phyloP scores from a whole-genome alignment of 2,113 vertebrate genomes.

The Tragelaphus scriptus region DNA sequence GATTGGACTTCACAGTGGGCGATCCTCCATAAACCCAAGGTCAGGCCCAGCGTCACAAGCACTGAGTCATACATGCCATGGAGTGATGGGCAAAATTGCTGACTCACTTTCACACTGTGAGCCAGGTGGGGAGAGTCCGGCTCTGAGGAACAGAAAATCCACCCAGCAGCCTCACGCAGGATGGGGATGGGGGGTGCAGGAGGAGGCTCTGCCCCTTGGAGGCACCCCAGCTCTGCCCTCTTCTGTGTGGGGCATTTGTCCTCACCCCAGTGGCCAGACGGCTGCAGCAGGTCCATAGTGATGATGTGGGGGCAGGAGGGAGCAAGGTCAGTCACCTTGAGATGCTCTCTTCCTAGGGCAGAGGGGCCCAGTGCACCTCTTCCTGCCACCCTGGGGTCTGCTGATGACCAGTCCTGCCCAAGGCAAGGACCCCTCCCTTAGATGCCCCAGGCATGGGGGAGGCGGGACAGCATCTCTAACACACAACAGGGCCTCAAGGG shows the following conservation, averaged over 20 bases:
- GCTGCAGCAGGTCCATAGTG: not conserved
- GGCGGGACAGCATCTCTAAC: not conserved
- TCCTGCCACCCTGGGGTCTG: not conserved
- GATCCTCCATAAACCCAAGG: not conserved
- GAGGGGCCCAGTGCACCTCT: not conserved
- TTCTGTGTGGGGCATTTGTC: not conserved
- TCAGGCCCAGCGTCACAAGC: not conserved
- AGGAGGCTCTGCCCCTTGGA: not conserved
- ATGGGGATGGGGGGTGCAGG: not conserved
- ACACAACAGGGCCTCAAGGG: not conserved
- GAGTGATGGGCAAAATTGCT: fast-evolving
- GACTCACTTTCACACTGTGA: not conserved
- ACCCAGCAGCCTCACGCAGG: too few relatives aligned
- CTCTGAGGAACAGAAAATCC: not conserved
- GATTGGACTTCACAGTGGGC: not conserved
- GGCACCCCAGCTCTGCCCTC: not conserved
- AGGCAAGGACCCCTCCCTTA: not conserved
- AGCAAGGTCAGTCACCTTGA: not conserved
- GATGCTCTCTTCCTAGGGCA: fast-evolving
- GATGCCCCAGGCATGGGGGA: too few relatives aligned
- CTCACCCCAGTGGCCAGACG: not conserved
- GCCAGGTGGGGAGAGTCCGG: fast-evolving
- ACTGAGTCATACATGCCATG: not conserved
- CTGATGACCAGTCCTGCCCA: fast-evolving
- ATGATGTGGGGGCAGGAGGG: not conserved